Evolutionary conservation across 2,113 vertebrate genomes (phyloP), one percentile per base, ranked within the genome.

Genomic region (Sterrhoptilus dennistouni): DNA sequence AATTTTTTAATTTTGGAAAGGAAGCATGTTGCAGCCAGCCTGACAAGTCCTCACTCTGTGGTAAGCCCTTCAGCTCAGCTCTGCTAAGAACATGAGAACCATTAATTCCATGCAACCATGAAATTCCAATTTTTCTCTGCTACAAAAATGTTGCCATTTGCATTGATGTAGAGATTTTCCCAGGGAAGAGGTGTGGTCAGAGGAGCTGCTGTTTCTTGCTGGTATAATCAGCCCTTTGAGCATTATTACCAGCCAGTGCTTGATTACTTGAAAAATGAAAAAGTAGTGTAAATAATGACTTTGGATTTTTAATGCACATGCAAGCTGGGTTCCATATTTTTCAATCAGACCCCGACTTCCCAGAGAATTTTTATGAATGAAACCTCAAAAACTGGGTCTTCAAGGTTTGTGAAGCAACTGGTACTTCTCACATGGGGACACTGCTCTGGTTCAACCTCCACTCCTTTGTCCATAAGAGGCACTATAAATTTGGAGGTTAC

Each of bases 181-280:
- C 0, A 0, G 42, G 47, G 71, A 95, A 83, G 59, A 96, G 82
- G 82, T 72, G 40, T 85, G 95, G 84, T 74, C 82, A 88, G 71
- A 93, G 59, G 50, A 91, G 87, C 63, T 94, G 92, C 78, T 85
- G 8, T 35, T 61, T 93, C 91, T 89, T 94, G 78, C 79, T 12
- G 4, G 63, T 87, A 28, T 94, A 90, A 94, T 89, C 95, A 91
- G 75, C 78, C 82, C 82, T 89, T 85, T 89, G 71, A 83, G 90
- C 59, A 54, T 80, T 90, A 85, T 70, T 93, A 83, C 66, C 59
- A 95, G 38, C 63, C 70, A 85, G 54, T 29, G 63, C 85, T 77
- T 87, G 93, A 93, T 91, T 60, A 89, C 80, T 77, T 11, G 8
- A 63, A 89, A 95, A 93, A 94, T 66, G 29, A 85, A 95, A 74